Evolutionary conservation across 2,797 vertebrate species (phyloP).

Genomic region (Capromys pilorides): DNA sequence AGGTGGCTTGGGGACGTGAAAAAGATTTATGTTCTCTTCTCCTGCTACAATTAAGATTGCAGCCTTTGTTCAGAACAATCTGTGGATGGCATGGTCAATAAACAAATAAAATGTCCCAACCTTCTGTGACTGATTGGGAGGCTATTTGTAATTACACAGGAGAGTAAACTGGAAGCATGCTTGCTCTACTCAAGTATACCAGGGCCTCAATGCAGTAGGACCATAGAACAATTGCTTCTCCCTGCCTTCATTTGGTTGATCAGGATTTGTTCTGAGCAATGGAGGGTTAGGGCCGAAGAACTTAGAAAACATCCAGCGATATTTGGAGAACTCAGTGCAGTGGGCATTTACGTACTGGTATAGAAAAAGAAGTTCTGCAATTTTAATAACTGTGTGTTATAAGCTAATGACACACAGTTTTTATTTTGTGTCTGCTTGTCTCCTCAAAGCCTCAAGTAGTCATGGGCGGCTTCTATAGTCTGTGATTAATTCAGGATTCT

Average conservation of each 20-base stretch:
- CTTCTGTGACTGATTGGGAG: neutral
- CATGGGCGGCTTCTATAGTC: too few relatives aligned
- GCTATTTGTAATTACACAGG: neutral
- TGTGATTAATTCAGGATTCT: too few relatives aligned
- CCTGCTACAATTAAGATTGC: neutral
- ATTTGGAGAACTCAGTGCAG: neutral
- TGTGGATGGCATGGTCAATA: neutral
- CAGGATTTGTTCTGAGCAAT: neutral
- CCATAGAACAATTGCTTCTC: neutral
- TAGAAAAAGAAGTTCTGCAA: neutral
- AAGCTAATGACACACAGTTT: too few relatives aligned
- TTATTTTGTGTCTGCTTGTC: too few relatives aligned
- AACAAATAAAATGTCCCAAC: neutral
- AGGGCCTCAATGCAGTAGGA: neutral
- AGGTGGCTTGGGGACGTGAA: conserved; percentile 6
- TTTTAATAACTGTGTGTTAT: neutral
- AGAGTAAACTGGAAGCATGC: neutral
- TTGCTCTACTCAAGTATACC: neutral
- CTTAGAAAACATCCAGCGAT: neutral
- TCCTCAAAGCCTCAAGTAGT: too few relatives aligned
- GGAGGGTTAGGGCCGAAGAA: neutral
- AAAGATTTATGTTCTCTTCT: conserved; percentile 35
- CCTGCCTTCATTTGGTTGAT: neutral
- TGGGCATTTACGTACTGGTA: neutral
- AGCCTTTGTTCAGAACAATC: neutral